phyloP scores from a whole-genome alignment of 1,140 invertebrate species.

The Mizuhopecten yessoensis region DNA sequence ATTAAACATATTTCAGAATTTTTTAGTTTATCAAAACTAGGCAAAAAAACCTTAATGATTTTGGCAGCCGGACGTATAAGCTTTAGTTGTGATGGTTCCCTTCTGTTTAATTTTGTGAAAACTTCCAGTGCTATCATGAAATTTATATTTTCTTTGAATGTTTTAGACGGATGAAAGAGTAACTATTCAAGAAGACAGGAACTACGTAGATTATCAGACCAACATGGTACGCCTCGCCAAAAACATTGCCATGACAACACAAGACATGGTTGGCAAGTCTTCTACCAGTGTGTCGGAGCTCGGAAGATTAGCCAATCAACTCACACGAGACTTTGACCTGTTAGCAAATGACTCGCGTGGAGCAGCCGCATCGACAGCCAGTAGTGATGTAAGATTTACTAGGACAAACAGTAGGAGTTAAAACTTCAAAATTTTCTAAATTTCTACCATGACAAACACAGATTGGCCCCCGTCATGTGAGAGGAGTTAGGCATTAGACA shows the following conservation, averaged over 20 bases:
- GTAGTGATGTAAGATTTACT: conserved; percentile 87
- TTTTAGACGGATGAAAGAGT: conserved; percentile 82
- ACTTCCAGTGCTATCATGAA: too few species aligned
- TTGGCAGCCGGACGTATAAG: too few species aligned
- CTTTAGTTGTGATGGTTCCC: too few species aligned
- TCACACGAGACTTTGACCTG: conserved; percentile 94
- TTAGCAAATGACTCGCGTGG: conserved; percentile 95
- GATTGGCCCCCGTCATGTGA: too few species aligned
- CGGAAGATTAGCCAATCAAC: conserved; percentile 89
- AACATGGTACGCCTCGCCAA: conserved; percentile 97
- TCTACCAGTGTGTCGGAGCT: conserved; percentile 88
- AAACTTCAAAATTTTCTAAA: too few species aligned
- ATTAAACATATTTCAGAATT: too few species aligned
- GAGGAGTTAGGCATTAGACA: too few species aligned
- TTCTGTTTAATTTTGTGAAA: too few species aligned
- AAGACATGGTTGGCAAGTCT: conserved; percentile 95
- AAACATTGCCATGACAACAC: conserved; percentile 95
- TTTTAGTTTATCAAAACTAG: too few species aligned
- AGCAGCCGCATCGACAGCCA: conserved; percentile 92
- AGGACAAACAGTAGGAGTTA: too few species aligned
- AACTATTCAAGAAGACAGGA: conserved; percentile 73
- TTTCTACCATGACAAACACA: too few species aligned
- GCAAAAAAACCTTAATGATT: too few species aligned
- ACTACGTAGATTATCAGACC: conserved; percentile 98
- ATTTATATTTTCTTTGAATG: not conserved